Base-by-base conservation (phyloP, 2,797 vertebrate species). In the Dendrocincla tyrannina region DNA sequence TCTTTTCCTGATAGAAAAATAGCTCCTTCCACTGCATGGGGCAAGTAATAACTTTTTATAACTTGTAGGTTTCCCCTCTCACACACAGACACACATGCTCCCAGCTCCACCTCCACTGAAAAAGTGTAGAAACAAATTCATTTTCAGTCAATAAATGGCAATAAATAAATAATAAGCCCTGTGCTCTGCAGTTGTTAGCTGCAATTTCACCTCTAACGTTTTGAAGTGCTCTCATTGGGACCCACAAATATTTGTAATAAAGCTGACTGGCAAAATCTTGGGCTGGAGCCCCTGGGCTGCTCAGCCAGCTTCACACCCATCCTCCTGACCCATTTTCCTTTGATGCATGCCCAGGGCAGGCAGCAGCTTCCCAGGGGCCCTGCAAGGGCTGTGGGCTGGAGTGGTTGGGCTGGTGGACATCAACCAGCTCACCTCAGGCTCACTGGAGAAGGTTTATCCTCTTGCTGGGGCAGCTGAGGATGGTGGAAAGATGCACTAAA, bases 201-300 rank as follows among this genome's bases (percentile, higher is more conserved):
- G 73, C 7, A 11, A 62, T 91, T 66, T 39, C 32, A 93, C 62
- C 69, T 68, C 23, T 11, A 49, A 28, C 5, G 5, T 93, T 93
- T 92, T 92, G 89, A 91, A 93, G 79, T 78, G 63, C 70, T 94
- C 76, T 89, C 10, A 2, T 41, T 91, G 82, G 50, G 83, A 78
- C 13, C 60, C 80, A 84, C 89, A 92, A 96, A 73, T 95, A 66
- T 96, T 97, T 95, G 87, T 47, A 94, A 93, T 92, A 92, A 96
- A 95, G 87, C 73, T 84, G 81, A 89, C 49, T 88, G 89, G 92
- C 69, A 95, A 94, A 90, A 72, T 87, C 77, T 85, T 95, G 83
- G 80, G 35, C 67, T 6, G 1, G 46, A 91, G 92, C 73, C 82
- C 83, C 66, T 93, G 79, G 69, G 73, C 69, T 91, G 84, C 82